Percentiles rank a stretch among this genome's conserved stretches.
These are phyloP conservation scores for Palloptera scutellata DNA, from an alignment of 2,888 invertebrate species.

Conservation along the genomic window DNA sequence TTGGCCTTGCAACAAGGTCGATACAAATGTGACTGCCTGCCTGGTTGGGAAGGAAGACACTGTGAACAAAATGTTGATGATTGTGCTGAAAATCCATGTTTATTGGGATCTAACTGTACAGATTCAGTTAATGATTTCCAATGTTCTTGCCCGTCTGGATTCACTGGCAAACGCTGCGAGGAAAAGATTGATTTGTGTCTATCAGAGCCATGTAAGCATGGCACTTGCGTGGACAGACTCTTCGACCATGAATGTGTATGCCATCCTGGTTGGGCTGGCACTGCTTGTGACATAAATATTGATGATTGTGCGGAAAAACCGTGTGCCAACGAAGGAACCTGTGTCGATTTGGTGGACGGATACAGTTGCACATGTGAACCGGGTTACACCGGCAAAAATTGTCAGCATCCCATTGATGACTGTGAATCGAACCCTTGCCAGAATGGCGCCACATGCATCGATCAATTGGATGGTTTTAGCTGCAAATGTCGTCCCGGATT, in stretches of 20 bases:
- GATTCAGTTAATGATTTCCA: constrained; percentile 94
- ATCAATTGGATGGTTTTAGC: constrained; percentile 87
- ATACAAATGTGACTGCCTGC: constrained; percentile 92
- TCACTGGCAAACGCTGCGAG: constrained; percentile 95
- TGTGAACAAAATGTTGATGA: constrained; percentile 95
- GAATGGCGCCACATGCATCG: constrained; percentile 88
- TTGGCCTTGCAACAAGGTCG: constrained; percentile 89
- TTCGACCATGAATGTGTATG: constrained; percentile 90
- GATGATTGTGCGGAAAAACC: constrained; percentile 90
- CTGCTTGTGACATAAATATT: constrained; percentile 86
- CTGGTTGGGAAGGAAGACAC: constrained; percentile 96
- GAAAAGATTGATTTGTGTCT: constrained; percentile 93
- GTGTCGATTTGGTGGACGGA: constrained; percentile 85
- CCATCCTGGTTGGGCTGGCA: constrained; percentile 89
- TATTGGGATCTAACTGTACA: constrained; percentile 89
- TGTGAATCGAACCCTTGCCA: constrained; percentile 90
- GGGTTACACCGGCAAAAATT: constrained; percentile 92
- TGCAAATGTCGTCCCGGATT: constrained; percentile 95
- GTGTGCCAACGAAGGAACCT: constrained; percentile 91
- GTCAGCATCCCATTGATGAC: constrained; percentile 93
- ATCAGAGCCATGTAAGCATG: constrained; percentile 90
- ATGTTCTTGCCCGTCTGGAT: constrained; percentile 93
- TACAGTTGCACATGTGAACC: constrained; percentile 89
- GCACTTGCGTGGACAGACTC: constrained; percentile 89
- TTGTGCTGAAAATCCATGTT: constrained; percentile 90